These are phyloP conservation scores for Papilio polytes DNA, from an alignment of 1,140 invertebrate species.

Conservation along the genomic window DNA sequence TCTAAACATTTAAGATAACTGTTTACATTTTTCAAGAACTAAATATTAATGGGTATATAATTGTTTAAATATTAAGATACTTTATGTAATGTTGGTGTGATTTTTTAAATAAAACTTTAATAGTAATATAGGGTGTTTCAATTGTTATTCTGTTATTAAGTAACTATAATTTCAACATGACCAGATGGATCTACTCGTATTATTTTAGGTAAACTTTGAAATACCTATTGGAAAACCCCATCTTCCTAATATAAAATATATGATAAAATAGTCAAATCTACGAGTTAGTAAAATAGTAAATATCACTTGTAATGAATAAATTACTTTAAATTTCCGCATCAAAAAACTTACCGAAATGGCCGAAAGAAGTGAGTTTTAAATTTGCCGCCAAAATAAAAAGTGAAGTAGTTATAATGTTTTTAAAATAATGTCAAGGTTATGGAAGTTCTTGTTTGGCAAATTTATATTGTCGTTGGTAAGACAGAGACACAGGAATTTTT, in stretches of 20 bases:
- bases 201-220: no score
- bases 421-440: background rate
- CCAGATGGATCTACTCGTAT: no score
- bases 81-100: constrained; percentile 20
- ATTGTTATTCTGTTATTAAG: background rate
- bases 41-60: background rate
- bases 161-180: no score
- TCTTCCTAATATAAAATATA: no score
- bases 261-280: background rate
- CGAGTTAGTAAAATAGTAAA: no score
- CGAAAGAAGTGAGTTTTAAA: background rate
- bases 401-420: background rate
- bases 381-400: background rate
- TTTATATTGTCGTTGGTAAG: background rate
- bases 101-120: constrained; percentile 9
- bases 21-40: background rate
- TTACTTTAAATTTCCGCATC: no score
- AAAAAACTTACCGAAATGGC: background rate
- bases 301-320: no score
- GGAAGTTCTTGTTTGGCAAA: background rate
- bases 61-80: constrained; percentile 8
- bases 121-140: background rate
- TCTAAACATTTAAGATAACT: background rate
- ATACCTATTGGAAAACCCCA: no score
- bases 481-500: background rate